Conservation (phyloP, 2,797 vertebrate species). For the Myotis myotis region DNA sequence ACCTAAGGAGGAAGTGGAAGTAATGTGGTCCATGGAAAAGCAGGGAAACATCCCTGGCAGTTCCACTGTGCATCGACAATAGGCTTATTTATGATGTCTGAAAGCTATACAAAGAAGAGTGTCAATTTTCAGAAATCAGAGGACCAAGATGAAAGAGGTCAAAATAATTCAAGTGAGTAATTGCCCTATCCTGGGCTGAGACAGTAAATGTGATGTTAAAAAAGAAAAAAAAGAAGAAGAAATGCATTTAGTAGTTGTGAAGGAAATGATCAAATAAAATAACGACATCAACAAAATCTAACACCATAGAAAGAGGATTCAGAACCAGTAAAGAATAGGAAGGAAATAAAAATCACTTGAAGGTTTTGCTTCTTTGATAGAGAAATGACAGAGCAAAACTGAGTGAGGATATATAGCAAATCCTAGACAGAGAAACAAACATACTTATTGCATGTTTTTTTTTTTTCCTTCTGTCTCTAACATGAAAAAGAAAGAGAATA, state of each 20-base stretch:
- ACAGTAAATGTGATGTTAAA: not conserved
- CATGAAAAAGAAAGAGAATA: slow-evolving; percentile 19
- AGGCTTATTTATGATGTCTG: not conserved
- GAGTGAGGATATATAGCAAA: not conserved
- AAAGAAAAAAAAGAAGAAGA: not conserved
- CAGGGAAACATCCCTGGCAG: not conserved
- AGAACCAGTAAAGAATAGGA: not conserved
- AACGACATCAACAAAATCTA: not conserved
- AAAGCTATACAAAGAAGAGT: not conserved
- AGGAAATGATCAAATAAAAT: not conserved
- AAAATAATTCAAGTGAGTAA: not conserved
- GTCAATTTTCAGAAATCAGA: not conserved
- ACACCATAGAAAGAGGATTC: not conserved
- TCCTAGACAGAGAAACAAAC: not conserved
- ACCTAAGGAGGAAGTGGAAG: not conserved
- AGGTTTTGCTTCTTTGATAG: not conserved
- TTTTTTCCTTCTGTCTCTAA: not conserved
- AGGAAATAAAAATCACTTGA: not conserved
- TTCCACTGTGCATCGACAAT: not conserved
- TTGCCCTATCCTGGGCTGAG: not conserved
- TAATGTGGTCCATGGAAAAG: not conserved
- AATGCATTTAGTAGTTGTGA: not conserved
- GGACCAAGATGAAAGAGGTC: not conserved
- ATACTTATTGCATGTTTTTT: not conserved
- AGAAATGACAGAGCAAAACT: not conserved